phyloP scores from a whole-genome alignment of 2,797 vertebrate species.

The Parauchenoglanis punctatus region DNA sequence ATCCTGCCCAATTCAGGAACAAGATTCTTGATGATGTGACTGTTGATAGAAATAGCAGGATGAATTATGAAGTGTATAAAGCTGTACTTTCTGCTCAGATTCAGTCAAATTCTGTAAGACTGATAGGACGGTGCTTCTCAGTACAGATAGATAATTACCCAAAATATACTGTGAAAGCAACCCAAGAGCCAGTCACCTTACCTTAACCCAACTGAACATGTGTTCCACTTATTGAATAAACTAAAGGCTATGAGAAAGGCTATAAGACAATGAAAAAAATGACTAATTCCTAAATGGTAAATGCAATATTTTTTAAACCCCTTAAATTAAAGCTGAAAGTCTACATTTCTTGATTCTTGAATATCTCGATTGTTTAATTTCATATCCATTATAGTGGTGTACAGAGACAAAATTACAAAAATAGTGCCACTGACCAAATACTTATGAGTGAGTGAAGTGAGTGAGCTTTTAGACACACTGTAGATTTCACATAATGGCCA shows the following conservation, averaged over 20 bases:
- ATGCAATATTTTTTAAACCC: background rate
- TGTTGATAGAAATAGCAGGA: background rate
- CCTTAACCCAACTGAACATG: background rate
- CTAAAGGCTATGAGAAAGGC: no score
- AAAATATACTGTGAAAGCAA: background rate
- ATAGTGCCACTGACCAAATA: background rate
- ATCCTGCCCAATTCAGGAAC: background rate
- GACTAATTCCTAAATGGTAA: background rate
- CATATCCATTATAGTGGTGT: background rate
- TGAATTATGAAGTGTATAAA: background rate
- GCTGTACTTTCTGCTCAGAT: background rate
- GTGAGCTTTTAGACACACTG: background rate
- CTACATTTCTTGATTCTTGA: no score
- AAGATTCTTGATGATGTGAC: background rate
- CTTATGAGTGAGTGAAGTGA: background rate
- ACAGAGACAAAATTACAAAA: background rate
- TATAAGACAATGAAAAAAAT: background rate
- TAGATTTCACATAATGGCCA: background rate
- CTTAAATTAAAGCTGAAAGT: no score
- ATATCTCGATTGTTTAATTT: background rate
- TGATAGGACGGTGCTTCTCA: background rate
- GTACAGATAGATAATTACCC: background rate
- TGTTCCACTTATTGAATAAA: no score
- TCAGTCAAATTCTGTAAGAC: background rate
- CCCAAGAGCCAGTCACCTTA: background rate